phyloP scores from a whole-genome alignment of 2,113 vertebrate genomes.

The Xyrauchen texanus region DNA sequence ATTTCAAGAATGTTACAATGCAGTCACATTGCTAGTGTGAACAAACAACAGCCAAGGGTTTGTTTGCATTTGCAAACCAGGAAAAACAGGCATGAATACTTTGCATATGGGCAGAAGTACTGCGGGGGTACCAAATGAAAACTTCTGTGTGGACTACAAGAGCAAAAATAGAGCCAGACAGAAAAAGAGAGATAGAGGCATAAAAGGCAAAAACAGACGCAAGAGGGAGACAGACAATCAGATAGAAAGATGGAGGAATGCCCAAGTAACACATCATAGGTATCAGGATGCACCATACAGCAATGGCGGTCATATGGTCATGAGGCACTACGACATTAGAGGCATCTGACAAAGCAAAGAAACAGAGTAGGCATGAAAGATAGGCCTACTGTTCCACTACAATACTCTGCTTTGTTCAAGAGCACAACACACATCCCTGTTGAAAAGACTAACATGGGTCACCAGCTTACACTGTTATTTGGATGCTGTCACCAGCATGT shows the following conservation, averaged over 20 bases:
- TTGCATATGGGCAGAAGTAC: neutral
- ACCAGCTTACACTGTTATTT: no score
- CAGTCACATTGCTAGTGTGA: neutral
- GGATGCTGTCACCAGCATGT: no score
- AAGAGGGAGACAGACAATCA: neutral
- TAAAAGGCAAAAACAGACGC: neutral
- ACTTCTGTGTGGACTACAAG: neutral
- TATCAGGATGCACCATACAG: neutral
- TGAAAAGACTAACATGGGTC: no score
- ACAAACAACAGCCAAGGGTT: neutral
- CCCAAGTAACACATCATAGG: neutral
- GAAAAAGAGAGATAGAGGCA: neutral
- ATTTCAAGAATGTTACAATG: neutral
- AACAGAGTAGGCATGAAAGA: slow-evolving; percentile 1
- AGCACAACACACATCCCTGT: no score
- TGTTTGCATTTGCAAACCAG: slow-evolving; percentile 20
- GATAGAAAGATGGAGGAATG: neutral
- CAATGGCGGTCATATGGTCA: slow-evolving; percentile 27
- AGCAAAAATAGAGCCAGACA: neutral
- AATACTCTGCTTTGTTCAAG: slow-evolving; percentile 44
- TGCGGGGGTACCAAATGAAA: neutral
- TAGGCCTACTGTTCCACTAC: neutral
- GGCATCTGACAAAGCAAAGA: neutral
- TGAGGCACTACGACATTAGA: slow-evolving; percentile 17
- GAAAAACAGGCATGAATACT: neutral